These are phyloP conservation scores for Petrocephalus microphthalmus DNA, from an alignment of 2,113 vertebrate genomes.

Conservation along the genomic window DNA sequence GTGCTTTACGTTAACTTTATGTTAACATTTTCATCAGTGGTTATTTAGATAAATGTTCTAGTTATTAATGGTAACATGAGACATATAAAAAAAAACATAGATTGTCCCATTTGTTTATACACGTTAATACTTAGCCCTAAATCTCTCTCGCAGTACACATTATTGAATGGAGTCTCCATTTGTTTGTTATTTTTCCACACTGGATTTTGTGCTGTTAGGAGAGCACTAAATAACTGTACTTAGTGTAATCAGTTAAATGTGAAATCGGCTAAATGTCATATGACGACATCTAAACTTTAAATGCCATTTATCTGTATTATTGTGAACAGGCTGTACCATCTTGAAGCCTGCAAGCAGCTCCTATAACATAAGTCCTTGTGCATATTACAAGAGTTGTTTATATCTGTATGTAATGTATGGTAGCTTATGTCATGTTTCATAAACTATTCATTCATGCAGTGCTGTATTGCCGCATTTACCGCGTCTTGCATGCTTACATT, in stretches of 20 bases:
- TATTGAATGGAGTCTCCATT: background rate
- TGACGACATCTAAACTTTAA: background rate
- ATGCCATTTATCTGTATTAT: background rate
- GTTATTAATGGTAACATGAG: background rate
- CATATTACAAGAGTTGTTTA: background rate
- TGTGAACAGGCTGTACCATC: background rate
- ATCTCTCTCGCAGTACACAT: background rate
- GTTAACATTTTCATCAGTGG: background rate
- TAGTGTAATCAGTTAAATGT: background rate
- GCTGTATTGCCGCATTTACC: background rate
- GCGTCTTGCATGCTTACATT: background rate
- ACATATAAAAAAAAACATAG: background rate
- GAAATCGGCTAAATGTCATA: background rate
- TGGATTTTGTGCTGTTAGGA: background rate
- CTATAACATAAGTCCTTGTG: background rate
- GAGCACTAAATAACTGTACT: background rate
- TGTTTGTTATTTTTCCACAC: background rate
- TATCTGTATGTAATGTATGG: background rate
- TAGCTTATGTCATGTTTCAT: background rate
- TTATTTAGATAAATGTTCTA: background rate
- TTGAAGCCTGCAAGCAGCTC: background rate
- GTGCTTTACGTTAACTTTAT: background rate
- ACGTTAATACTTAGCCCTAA: background rate
- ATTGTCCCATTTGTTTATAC: background rate
- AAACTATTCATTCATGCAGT: background rate